Percentiles rank a stretch among this genome's conserved stretches.
These are phyloP conservation scores for Bombycilla garrulus DNA, from an alignment of 2,113 vertebrate species.

Conservation along the genomic window DNA sequence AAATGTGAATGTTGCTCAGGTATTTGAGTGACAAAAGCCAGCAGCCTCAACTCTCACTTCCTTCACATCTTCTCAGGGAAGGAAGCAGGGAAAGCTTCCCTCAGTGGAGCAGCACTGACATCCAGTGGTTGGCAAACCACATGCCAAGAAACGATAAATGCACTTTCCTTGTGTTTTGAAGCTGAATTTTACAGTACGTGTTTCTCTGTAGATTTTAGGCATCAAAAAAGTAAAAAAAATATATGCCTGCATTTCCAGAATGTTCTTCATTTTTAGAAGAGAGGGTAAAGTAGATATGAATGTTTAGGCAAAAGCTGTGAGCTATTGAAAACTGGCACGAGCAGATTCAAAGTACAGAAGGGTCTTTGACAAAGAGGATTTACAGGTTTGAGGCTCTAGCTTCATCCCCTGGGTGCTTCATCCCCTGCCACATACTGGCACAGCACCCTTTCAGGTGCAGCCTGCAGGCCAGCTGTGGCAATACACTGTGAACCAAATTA, in stretches of 20 bases:
- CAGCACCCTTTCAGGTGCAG: not conserved
- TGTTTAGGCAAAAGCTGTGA: not conserved
- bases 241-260: not conserved
- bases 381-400: not conserved
- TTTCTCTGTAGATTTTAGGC: not conserved
- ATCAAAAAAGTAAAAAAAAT: not conserved
- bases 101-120: slow-evolving; percentile 52
- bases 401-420: not conserved
- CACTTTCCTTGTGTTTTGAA: not conserved
- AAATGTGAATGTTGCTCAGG: not conserved
- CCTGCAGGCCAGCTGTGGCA: not conserved
- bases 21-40: not conserved
- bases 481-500: not conserved
- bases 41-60: not conserved
- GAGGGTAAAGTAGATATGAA: not conserved
- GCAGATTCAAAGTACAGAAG: not conserved
- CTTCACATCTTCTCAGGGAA: not conserved
- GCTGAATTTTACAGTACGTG: not conserved
- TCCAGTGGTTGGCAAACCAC: slow-evolving; percentile 40
- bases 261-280: not conserved
- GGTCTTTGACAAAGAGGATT: not conserved
- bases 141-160: not conserved
- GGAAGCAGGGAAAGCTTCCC: not conserved
- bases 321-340: not conserved
- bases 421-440: fast-evolving